phyloP scores from a whole-genome alignment of 2,888 invertebrate genomes.

The Euphydryas editha region DNA sequence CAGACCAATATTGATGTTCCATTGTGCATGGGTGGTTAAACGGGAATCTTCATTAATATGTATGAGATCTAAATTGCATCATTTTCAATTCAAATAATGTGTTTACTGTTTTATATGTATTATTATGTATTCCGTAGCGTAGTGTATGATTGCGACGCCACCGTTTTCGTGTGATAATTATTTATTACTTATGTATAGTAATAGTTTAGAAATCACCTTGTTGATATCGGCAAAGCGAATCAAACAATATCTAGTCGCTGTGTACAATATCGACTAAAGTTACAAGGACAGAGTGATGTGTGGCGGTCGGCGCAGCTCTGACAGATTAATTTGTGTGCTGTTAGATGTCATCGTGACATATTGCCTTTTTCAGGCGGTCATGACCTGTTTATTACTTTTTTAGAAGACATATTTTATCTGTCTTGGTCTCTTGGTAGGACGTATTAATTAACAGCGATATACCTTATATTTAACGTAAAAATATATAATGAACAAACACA shows the following conservation, averaged over 20 bases:
- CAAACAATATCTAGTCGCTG: constrained; percentile 14
- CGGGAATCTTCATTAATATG: constrained; percentile 19
- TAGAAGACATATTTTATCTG: constrained; percentile 4
- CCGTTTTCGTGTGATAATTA: background rate
- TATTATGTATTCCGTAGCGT: too few species aligned
- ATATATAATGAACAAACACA: background rate
- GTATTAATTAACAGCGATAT: background rate
- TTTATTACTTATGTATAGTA: background rate
- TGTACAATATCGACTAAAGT: constrained; percentile 20
- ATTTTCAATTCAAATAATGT: constrained; percentile 14
- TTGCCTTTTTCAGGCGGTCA: constrained; percentile 32
- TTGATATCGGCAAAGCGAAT: constrained; percentile 4
- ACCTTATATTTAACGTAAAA: background rate
- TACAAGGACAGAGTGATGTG: constrained; percentile 30
- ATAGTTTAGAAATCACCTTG: background rate
- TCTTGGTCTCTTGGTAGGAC: constrained; percentile 8
- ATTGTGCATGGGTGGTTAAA: constrained; percentile 10
- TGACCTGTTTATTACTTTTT: constrained; percentile 31
- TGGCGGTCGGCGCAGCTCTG: constrained; percentile 26
- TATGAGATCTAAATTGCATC: constrained; percentile 17
- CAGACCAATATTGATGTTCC: constrained; percentile 23
- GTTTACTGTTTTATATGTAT: constrained; percentile 12
- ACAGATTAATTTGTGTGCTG: constrained; percentile 41
- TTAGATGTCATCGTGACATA: constrained; percentile 36
- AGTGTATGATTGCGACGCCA: constrained; percentile 9